Conservation (phyloP, 2,888 invertebrate species). For the Thecophora atra region DNA sequence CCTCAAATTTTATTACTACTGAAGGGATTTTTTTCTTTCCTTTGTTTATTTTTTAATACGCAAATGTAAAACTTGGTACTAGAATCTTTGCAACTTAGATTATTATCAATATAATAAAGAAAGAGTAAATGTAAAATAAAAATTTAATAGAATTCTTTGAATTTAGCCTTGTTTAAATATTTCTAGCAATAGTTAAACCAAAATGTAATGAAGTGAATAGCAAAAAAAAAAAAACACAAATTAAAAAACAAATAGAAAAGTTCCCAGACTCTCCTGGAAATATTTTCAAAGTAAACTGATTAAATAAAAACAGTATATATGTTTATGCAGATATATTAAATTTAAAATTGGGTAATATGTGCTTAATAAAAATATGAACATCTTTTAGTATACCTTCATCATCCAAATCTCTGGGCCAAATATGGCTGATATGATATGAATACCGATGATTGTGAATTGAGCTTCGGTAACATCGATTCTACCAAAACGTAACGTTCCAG, state of each 20-base stretch:
- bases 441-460: slow-evolving; percentile 89
- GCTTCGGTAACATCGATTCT: slow-evolving; percentile 98
- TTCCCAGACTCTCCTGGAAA: slow-evolving; percentile 52
- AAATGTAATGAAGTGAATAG: slow-evolving; percentile 26
- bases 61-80: slow-evolving; percentile 55
- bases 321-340: too few relatives aligned
- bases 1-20: neutral
- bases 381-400: slow-evolving; percentile 70
- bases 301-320: slow-evolving; percentile 32
- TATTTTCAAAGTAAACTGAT: slow-evolving; percentile 34
- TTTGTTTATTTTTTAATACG: too few relatives aligned
- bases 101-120: too few relatives aligned
- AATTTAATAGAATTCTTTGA: too few relatives aligned
- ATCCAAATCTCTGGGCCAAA: slow-evolving; percentile 92
- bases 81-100: slow-evolving; percentile 26
- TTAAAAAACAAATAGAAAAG: slow-evolving; percentile 13
- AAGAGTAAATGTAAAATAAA: too few relatives aligned
- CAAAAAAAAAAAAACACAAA: slow-evolving; percentile 4
- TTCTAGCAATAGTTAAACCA: neutral
- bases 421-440: slow-evolving; percentile 86
- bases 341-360: neutral
- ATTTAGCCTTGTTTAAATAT: too few relatives aligned
- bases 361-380: slow-evolving; percentile 9
- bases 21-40: neutral
- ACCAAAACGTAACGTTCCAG: slow-evolving; percentile 90